Base-by-base conservation (phyloP, 2,888 invertebrate genomes). In the Rhingia campestris region DNA sequence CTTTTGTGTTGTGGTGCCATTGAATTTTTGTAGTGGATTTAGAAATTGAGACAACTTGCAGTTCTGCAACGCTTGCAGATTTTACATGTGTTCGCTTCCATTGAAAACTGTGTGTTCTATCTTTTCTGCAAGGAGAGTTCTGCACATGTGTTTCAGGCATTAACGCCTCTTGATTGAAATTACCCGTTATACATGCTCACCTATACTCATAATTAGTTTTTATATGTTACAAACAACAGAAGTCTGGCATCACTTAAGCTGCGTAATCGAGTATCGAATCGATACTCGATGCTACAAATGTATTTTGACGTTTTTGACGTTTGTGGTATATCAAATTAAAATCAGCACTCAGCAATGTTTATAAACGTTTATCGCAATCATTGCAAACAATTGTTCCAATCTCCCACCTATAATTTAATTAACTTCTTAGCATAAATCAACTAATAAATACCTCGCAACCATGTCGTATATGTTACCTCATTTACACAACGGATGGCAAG, bases 391-490 rank as follows among this genome's bases (percentile, higher is more conserved):
- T 4, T 73, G 37, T n/a, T 22, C 9, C 10, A 37, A 5, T 32
- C 6, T 37, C 4, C 4, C 4, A 7, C 1, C 32, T 10, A 30
- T 66, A 12, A 4, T 32, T 33, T 5, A 14, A 56, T 51, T 3
- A 0, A 35, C 33, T 32, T 33, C 0, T 6, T 9, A n/a, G 0
- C 0, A 43, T 9, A 4, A 4, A 3, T n/a, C 10, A 14, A 86
- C 49, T 51, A 76, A 74, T 75, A 86, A 86, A 63, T 59, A 88
- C 86, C 74, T 22, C 10, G 3, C 4, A 89, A 94, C 89, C 86
- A 99, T 99, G 99, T 99, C 99, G 92, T 99, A 99, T 92, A 99
- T 99, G 99, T 92, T 99, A 88, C 98, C 98, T 87, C 99, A 99
- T 96, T 95, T 99, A 88, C 98, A 98, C 93, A 99, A 99, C 92